These are phyloP conservation scores for Amia ocellicauda DNA, from an alignment of 2,113 vertebrate species.

Conservation along the genomic window DNA sequence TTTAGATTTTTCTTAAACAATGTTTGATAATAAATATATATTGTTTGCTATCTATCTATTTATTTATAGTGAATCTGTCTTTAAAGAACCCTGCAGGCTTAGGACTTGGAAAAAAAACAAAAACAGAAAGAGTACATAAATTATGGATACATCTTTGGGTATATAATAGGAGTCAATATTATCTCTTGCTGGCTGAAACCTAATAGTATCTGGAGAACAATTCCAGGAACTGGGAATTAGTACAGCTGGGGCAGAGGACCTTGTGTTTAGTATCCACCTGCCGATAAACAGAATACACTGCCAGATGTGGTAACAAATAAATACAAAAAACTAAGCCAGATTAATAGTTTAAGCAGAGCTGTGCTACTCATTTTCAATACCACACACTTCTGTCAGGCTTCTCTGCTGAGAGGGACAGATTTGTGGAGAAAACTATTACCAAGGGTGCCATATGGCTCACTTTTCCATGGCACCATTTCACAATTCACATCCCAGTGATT, in stretches of 20 bases:
- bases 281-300: constrained; percentile 23
- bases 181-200: no score
- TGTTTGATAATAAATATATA: no score
- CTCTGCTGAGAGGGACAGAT: constrained; percentile 15
- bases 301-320: constrained; percentile 24
- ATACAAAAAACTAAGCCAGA: constrained; percentile 29
- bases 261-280: constrained; percentile 25
- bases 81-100: no score
- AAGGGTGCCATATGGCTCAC: background rate
- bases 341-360: constrained; percentile 14
- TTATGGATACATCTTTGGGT: no score
- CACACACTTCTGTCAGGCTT: background rate
- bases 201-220: no score
- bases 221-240: background rate
- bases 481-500: background rate
- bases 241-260: constrained; percentile 11
- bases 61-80: no score
- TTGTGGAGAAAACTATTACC: constrained; percentile 5
- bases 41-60: no score
- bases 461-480: background rate
- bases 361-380: background rate
- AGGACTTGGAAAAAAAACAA: no score
- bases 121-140: no score
- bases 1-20: no score
- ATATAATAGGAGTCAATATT: no score